Conservation (phyloP, 53 echinoderm and acorn worm species). For the Paracentrotus lividus region DNA sequence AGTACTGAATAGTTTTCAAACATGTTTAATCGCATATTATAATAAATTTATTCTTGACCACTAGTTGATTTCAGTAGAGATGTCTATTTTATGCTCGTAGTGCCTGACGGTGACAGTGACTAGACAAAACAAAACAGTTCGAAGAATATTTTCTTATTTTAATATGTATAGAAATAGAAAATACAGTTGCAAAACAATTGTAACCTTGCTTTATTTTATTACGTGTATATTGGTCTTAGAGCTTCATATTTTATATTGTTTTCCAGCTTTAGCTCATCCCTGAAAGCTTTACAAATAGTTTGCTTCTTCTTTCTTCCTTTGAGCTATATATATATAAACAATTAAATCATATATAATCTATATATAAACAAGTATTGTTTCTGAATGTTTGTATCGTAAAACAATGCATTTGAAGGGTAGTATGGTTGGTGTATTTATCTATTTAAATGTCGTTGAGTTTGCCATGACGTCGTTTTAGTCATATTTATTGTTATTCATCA, state of each 20-base stretch:
- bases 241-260: not conserved
- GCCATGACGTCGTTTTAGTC: slow-evolving; percentile 45
- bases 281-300: slow-evolving; percentile 3
- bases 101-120: slow-evolving; percentile 33
- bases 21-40: slow-evolving; percentile 52
- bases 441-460: slow-evolving; percentile 58
- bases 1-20: slow-evolving; percentile 58
- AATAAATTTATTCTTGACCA: slow-evolving; percentile 38
- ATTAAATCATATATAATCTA: not conserved
- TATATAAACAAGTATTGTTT: slow-evolving; percentile 6
- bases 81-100: slow-evolving; percentile 15
- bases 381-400: not conserved
- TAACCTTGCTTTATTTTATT: not conserved
- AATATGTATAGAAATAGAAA: not conserved
- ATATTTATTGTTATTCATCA: slow-evolving; percentile 58
- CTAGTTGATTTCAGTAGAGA: slow-evolving; percentile 24
- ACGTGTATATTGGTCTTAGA: not conserved
- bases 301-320: slow-evolving; percentile 46
- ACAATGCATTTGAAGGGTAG: slow-evolving; percentile 57
- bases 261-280: slow-evolving; percentile 20
- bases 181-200: not conserved
- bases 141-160: not conserved
- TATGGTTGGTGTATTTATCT: slow-evolving; percentile 63
- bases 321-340: slow-evolving; percentile 4
- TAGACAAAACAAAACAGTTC: not conserved